phyloP scores from a whole-genome alignment of 2,797 vertebrate species.

The Poeciliopsis presidionis region DNA sequence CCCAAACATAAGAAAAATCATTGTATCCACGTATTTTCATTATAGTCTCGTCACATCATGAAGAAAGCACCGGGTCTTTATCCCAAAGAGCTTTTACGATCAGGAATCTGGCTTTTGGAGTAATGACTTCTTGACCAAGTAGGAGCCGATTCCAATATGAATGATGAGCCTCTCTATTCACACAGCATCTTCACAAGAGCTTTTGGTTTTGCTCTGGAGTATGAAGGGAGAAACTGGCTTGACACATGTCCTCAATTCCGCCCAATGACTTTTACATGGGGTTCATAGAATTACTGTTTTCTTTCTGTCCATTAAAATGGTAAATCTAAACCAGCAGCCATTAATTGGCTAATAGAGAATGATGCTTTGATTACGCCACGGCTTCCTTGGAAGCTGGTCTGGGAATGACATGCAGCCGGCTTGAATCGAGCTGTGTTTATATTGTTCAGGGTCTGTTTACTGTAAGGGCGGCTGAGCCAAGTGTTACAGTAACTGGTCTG shows the following conservation, averaged over 20 bases:
- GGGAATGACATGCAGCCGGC: not conserved
- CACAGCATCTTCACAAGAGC: not conserved
- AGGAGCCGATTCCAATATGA: not conserved
- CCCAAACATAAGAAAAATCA: not conserved
- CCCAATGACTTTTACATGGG: not conserved
- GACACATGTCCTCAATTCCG: not conserved
- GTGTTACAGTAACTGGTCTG: constrained; percentile 28
- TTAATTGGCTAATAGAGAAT: not conserved
- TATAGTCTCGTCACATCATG: not conserved
- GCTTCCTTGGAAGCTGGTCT: constrained; percentile 8
- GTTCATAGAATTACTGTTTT: not conserved
- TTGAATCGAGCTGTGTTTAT: constrained; percentile 1
- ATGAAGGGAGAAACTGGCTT: not conserved
- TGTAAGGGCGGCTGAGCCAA: constrained; percentile 17
- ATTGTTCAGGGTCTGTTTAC: constrained; percentile 26
- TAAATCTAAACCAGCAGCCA: not conserved
- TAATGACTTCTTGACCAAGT: not conserved
- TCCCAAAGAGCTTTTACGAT: not conserved
- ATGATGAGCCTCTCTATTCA: not conserved
- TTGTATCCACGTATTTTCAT: not conserved
- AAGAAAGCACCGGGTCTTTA: not conserved
- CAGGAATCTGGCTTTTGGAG: not conserved
- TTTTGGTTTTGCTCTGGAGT: not conserved
- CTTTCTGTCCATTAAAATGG: not conserved
- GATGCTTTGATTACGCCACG: not conserved